Evolutionary conservation across 1,140 invertebrate genomes (phyloP).

Genomic region (Lepidotrigona ventralis): DNA sequence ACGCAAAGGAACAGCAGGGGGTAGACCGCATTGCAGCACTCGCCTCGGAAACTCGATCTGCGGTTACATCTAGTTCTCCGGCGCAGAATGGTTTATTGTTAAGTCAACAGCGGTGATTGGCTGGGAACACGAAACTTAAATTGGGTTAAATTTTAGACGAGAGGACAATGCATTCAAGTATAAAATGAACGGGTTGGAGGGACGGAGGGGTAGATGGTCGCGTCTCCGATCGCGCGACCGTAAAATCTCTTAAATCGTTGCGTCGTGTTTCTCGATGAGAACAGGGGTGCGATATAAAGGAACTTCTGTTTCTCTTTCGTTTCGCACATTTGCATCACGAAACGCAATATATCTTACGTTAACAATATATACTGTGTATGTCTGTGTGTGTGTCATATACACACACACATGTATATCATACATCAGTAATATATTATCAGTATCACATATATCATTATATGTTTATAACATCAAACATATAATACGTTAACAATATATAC

Average conservation of each 20-base stretch:
- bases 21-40: conserved; percentile 61
- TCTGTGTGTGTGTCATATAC: too few species aligned
- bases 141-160: conserved; percentile 65
- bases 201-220: background rate
- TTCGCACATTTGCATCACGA: too few species aligned
- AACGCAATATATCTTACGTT: too few species aligned
- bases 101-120: conserved; percentile 65
- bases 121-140: conserved; percentile 66
- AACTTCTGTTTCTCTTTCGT: background rate
- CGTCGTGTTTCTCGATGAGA: background rate
- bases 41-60: conserved; percentile 59
- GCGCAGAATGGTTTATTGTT: conserved; percentile 61
- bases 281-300: too few species aligned
- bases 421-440: too few species aligned
- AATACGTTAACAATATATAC: too few species aligned
- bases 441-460: too few species aligned
- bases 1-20: conserved; percentile 37
- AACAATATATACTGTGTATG: too few species aligned
- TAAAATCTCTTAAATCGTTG: background rate
- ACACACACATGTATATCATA: too few species aligned
- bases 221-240: background rate
- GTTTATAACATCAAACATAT: too few species aligned
- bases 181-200: conserved; percentile 13
- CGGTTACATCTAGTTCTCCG: conserved; percentile 57
- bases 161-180: conserved; percentile 41